phyloP scores from a whole-genome alignment of 2,113 vertebrate species.

The Ia io region DNA sequence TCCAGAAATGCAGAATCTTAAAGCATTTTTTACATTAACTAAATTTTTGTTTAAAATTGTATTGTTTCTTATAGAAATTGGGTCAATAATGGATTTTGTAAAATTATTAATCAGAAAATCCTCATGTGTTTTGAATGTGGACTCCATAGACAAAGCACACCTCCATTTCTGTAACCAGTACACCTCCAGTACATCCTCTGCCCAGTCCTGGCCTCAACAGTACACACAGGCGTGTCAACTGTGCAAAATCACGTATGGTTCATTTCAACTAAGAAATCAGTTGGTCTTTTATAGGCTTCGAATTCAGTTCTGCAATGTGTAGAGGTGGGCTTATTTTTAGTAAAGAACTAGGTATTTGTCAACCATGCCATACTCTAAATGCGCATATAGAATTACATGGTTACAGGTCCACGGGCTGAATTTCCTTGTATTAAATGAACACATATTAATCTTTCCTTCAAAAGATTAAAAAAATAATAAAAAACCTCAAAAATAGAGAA shows the following conservation, averaged over 20 bases:
- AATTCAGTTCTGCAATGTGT: slow-evolving; percentile 80
- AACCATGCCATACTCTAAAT: slow-evolving; percentile 78
- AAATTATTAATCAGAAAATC: slow-evolving; percentile 68
- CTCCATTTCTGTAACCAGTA: slow-evolving; percentile 74
- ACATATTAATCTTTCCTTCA: slow-evolving; percentile 69
- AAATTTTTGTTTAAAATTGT: slow-evolving; percentile 79
- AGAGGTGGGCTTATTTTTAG: slow-evolving; percentile 81
- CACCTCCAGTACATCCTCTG: slow-evolving; percentile 81
- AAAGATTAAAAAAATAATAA: slow-evolving; percentile 64
- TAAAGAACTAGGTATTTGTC: slow-evolving; percentile 76
- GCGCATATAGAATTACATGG: slow-evolving; percentile 75
- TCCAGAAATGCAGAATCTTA: slow-evolving; percentile 79
- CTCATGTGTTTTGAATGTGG: slow-evolving; percentile 65
- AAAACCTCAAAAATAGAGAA: slow-evolving; percentile 79
- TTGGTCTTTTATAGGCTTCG: slow-evolving; percentile 83
- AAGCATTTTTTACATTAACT: slow-evolving; percentile 80
- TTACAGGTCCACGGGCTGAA: slow-evolving; percentile 70
- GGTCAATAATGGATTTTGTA: slow-evolving; percentile 72
- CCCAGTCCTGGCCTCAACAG: slow-evolving; percentile 84
- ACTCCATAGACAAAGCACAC: slow-evolving; percentile 75
- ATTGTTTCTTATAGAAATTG: slow-evolving; percentile 80
- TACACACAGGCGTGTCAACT: slow-evolving; percentile 86
- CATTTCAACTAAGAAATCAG: slow-evolving; percentile 84
- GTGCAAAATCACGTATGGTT: slow-evolving; percentile 86
- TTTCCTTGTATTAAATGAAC: slow-evolving; percentile 77